These are phyloP conservation scores for Hydropotes inermis DNA, from an alignment of 2,113 vertebrate species.

Conservation along the genomic window DNA sequence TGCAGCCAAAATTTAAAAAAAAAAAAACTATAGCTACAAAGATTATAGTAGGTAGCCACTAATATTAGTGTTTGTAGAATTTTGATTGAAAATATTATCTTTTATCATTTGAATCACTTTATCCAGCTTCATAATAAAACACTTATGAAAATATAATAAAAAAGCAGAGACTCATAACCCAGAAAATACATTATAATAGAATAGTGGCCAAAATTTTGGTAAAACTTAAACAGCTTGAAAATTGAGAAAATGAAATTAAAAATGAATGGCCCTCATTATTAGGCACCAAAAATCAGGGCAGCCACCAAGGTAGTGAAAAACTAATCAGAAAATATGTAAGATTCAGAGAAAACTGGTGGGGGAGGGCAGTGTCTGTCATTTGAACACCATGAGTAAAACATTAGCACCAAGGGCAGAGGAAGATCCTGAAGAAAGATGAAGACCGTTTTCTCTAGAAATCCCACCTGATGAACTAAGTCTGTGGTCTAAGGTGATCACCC, in stretches of 20 bases:
- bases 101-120: background rate
- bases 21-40: background rate
- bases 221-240: background rate
- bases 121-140: background rate
- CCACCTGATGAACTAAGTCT: background rate
- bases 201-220: too few relatives aligned
- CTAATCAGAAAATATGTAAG: background rate
- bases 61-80: background rate
- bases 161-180: background rate
- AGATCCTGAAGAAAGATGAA: background rate
- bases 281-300: background rate
- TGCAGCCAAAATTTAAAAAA: background rate
- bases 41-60: background rate
- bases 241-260: background rate
- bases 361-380: background rate
- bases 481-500: background rate
- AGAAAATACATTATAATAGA: background rate
- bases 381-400: background rate
- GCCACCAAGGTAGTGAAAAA: background rate
- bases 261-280: background rate
- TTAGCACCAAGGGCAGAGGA: background rate
- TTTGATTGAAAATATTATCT: background rate
- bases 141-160: background rate
- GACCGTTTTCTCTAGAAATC: background rate
- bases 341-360: background rate